Evolutionary conservation across 1,140 invertebrate genomes (phyloP), one percentile per base, ranked within the genome.

Genomic region (Littorina saxatilis): DNA sequence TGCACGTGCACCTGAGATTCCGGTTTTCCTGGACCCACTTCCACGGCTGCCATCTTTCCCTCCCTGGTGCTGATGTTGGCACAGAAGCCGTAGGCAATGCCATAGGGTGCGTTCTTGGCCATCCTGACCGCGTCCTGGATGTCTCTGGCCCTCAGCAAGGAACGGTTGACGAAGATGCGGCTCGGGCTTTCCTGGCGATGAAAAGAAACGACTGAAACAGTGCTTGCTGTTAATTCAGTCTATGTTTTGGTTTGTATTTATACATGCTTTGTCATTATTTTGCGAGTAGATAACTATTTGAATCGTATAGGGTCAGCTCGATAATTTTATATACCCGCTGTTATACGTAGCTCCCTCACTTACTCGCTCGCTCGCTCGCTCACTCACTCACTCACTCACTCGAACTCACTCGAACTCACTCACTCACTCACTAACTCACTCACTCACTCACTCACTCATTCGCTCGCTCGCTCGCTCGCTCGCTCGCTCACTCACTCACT

Each of bases 31-130:
- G 79, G 79, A 20, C 43, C 68, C n/a, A 80, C 50, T 52, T 80
- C 79, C 47, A 80, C 27, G 1, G 68, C 17, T 2, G 39, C 27
- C 66, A 73, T 73, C 4, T 20, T 7, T 1, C 68, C 52, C 40
- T 58, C 37, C 20, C n/a, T 58, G 47, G 68, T 58, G 66, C 47
- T 47, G 13, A 80, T 4, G 50, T 80, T 80, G n/a, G 40, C 68
- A 37, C 68, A 74, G 52, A 80, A 80, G 20, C 66, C 79, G 27
- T 73, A 80, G 27, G 79, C 79, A 29, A n/a, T n/a, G 13, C 79
- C 68, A 35, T 52, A 27, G n/a, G 40, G 40, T 0, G 11, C 32
- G 37, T 80, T 80, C 37, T 32, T 20, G 2, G 50, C 66, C 37
- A 80, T 23, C 4, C 50, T 50, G 43, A 55, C 27, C 17, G 43